Base-by-base conservation (phyloP, 1,140 invertebrate genomes). In the Grapholita molesta region DNA sequence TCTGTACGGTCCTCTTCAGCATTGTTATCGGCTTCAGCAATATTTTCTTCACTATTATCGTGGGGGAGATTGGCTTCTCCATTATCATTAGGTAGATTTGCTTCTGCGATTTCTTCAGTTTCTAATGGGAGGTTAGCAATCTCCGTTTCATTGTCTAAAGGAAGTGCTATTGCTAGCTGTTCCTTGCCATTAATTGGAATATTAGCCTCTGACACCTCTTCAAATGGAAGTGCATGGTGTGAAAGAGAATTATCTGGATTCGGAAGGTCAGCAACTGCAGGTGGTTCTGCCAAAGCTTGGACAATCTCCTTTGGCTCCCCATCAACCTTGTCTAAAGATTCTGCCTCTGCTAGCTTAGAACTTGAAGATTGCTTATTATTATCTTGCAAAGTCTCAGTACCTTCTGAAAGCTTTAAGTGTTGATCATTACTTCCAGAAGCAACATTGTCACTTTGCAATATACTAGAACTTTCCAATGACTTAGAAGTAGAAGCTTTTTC, bases 11-110 rank as follows among this genome's bases (percentile, higher is more conserved):
- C 42, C n/a, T 48, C 42, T 48, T 48, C 42, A 15, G 42, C 42
- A 48, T 85, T 91, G 77, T 79, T 86, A 1, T 68, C 76, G 52
- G n/a, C n/a, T n/a, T n/a, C n/a, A n/a, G 79, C 79, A 2, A 70
- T 77, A 15, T 73, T 67, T 11, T 85, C 87, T 4, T 68, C 38
- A 35, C 82, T 80, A 25, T 83, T 79, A 28, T 75, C 66, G 68
- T 55, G 73, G 71, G 69, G 67, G 53, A 64, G 77, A 55, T 57
- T 73, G 28, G 65, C 72, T 68, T 64, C 64, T 11, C 76, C 75
- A 35, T 55, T 66, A 35, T 15, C 66, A 24, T 48, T 48, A 9
- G 42, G 42, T 2, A 48, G 18, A 21, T 48, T 48, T 7, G 42
- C 42, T 7, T 48, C 42, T 21, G 7, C 42, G 18, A 30, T 30